Conservation (phyloP, 2,888 invertebrate genomes). For the Drosophila percnosoma region DNA sequence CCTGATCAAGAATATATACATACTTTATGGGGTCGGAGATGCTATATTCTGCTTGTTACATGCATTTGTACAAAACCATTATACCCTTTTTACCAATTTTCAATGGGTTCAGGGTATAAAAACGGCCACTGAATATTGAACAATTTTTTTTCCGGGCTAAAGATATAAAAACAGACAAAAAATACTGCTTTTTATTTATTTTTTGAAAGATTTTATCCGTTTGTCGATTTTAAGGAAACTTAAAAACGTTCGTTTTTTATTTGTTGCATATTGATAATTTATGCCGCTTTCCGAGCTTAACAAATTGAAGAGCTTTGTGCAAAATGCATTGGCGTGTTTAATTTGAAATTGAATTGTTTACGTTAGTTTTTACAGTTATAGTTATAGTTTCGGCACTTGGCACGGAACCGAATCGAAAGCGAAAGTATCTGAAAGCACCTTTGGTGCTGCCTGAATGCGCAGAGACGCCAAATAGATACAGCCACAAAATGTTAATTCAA, state of each 20-base stretch:
- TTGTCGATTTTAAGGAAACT: background rate
- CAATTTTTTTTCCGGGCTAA: background rate
- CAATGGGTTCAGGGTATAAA: background rate
- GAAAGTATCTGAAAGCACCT: constrained; percentile 42
- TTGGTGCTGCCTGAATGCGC: constrained; percentile 46
- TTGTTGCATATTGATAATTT: constrained; percentile 35
- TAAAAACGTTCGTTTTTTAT: background rate
- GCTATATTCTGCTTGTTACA: too few species aligned
- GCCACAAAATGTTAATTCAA: constrained; percentile 27
- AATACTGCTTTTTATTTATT: background rate
- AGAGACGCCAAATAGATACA: constrained; percentile 23
- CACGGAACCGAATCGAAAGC: constrained; percentile 45
- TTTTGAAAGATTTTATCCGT: background rate
- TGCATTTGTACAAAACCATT: too few species aligned
- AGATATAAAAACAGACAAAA: background rate
- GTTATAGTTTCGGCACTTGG: constrained; percentile 40
- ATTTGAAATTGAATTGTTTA: constrained; percentile 16
- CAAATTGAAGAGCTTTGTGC: constrained; percentile 53
- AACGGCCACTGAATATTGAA: background rate
- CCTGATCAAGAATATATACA: too few species aligned
- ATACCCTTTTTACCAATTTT: too few species aligned
- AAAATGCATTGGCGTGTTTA: constrained; percentile 54
- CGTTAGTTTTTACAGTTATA: constrained; percentile 17
- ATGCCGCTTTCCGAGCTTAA: constrained; percentile 45
- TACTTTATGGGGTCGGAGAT: too few species aligned